Evolutionary conservation across 2,113 vertebrate species (phyloP), one percentile per base, ranked within the genome.

Genomic region (Hyla sarda): DNA sequence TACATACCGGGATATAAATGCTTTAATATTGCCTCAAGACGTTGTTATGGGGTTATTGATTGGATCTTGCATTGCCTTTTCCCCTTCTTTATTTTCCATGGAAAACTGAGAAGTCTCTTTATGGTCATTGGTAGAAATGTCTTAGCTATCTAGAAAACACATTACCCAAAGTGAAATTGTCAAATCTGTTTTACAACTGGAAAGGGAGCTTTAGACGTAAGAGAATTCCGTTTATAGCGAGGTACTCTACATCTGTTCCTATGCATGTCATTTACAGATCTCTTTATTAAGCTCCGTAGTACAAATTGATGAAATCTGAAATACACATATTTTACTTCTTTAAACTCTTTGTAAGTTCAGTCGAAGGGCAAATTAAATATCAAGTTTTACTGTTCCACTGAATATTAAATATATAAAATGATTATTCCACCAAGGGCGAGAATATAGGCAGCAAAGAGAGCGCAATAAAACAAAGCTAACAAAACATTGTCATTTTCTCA

Each of bases 241-340:
- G 17, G 41, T 81, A 60, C 47, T 74, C 34, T 65, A 74, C 85
- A 87, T 87, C 85, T 87, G 85, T 87, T 87, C 65, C 67, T 37
- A 13, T 82, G 25, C 78, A 34, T 58, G 72, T 82, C 71, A 60
- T 62, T 82, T 60, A 87, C 78, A 82, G 67, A 87, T 65, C 77
- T 54, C 52, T 87, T 87, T 82, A 82, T 87, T 82, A 87, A 73
- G 73, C 50, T 60, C 69, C 50, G 32, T 74, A 62, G 48, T 60
- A 87, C 85, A 87, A 87, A 87, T 81, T 87, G 85, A 87, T 81
- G 77, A 82, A 87, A 87, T 82, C 3, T 67, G 48, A 32, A 82
- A 74, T 48, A 82, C 34, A 80, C 47, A 67, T 76, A 76, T 77
- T 76, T 74, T 76, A 60, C 23, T 52, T 50, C 41, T 48, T 71